Percentiles rank a stretch among this genome's conserved stretches.
Evolutionary conservation across 1,140 invertebrate species (phyloP).

Genomic region (Medauroidea extradentata): DNA sequence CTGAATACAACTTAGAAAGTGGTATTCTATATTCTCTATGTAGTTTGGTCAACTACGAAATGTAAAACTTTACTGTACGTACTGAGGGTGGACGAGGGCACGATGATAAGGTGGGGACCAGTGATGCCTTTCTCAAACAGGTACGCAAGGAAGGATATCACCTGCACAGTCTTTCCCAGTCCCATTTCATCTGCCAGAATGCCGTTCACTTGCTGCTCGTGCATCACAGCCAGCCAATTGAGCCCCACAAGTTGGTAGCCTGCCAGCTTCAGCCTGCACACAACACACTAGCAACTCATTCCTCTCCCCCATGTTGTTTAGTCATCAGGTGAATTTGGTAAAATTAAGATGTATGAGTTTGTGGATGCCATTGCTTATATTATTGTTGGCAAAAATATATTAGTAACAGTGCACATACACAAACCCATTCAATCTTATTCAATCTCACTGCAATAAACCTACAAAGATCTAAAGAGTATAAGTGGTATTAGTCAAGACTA

Average conservation of each 20-base stretch:
- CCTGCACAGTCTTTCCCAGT: slow-evolving; percentile 86
- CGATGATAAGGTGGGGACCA: slow-evolving; percentile 80
- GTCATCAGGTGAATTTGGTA: no score
- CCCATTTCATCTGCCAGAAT: slow-evolving; percentile 93
- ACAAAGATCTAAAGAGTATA: no score
- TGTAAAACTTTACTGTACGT: slow-evolving; percentile 21
- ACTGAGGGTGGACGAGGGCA: slow-evolving; percentile 88
- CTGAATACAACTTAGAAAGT: no score
- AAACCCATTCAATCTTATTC: no score
- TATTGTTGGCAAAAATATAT: no score
- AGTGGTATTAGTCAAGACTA: no score
- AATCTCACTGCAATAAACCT: no score
- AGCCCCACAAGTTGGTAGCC: slow-evolving; percentile 90
- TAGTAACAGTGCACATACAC: no score
- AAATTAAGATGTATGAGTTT: no score
- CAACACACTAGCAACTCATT: no score
- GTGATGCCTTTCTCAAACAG: slow-evolving; percentile 63
- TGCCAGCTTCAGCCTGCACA: slow-evolving; percentile 62
- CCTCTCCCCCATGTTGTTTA: no score
- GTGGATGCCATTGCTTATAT: no score
- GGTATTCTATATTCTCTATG: not conserved
- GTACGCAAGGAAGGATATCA: slow-evolving; percentile 84
- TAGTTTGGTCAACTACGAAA: not conserved
- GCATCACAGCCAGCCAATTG: slow-evolving; percentile 90
- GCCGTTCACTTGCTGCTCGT: slow-evolving; percentile 86